Conservation (phyloP, 1,140 invertebrate species). For the Drosophila ambigua region DNA sequence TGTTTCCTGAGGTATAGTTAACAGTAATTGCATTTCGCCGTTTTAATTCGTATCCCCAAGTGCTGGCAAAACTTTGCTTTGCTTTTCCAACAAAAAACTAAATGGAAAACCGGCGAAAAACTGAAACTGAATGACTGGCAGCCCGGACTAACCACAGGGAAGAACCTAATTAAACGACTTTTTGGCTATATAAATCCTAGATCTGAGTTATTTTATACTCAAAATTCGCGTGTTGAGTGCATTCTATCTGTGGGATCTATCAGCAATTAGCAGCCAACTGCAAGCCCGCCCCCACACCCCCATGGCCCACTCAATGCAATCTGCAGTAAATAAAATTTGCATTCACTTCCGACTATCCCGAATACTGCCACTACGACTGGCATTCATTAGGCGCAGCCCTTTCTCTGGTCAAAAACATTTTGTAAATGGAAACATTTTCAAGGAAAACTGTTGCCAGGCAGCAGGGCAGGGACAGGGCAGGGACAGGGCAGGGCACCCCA, state of each 20-base stretch:
- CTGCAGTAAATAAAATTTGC: conserved; percentile 19
- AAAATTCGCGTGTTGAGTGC: background rate
- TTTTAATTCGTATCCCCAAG: conserved; percentile 72
- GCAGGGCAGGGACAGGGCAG: background rate
- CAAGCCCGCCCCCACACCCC: background rate
- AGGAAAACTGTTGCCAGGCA: background rate
- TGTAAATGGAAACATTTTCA: conserved; percentile 29
- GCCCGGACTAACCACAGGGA: conserved; percentile 22
- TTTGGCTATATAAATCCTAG: conserved; percentile 19
- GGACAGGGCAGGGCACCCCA: conserved; percentile 7
- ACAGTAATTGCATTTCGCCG: conserved; percentile 68
- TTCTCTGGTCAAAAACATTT: background rate
- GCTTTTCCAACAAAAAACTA: conserved; percentile 52
- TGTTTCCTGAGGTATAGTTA: conserved; percentile 61
- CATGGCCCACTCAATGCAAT: background rate
- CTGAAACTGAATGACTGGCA: background rate
- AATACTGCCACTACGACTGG: background rate
- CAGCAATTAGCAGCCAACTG: conserved; percentile 16
- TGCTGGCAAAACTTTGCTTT: conserved; percentile 45
- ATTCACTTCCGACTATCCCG: conserved; percentile 4
- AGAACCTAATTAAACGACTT: conserved; percentile 25
- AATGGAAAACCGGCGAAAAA: conserved; percentile 29
- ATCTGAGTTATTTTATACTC: background rate
- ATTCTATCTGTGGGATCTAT: background rate
- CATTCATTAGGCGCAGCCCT: conserved; percentile 16